Percentiles rank a stretch among this genome's conserved stretches.
These are phyloP conservation scores for Leptopilina syphax DNA, from an alignment of 2,888 invertebrate species.

Conservation along the genomic window DNA sequence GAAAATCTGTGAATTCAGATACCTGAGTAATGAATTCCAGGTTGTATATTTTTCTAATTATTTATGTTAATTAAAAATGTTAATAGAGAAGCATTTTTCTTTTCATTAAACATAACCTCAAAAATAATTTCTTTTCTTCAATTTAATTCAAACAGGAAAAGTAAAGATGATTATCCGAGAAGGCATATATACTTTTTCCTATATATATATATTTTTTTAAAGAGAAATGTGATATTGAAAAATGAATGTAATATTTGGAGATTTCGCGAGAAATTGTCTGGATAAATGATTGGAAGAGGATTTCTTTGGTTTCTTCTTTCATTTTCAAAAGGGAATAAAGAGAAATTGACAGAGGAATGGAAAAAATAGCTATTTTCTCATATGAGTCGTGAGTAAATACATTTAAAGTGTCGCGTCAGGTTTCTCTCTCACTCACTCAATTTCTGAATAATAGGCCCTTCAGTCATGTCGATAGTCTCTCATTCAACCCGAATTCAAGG, in stretches of 20 bases:
- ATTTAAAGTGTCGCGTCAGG: conserved; percentile 35
- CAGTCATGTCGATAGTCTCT: conserved; percentile 42
- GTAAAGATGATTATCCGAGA: too few species aligned
- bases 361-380: not conserved
- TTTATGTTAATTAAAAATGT: too few species aligned
- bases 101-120: too few species aligned
- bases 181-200: too few species aligned
- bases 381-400: conserved; percentile 27
- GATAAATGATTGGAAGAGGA: not conserved
- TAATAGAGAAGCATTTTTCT: too few species aligned
- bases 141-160: too few species aligned
- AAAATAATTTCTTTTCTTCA: too few species aligned
- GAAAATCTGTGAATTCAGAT: too few species aligned
- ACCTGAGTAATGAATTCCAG: too few species aligned
- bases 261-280: not conserved
- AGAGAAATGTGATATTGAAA: not conserved
- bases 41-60: too few species aligned
- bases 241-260: not conserved
- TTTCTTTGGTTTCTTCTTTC: not conserved
- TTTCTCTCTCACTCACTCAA: not conserved
- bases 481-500: conserved; percentile 41
- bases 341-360: not conserved
- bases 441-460: conserved; percentile 34
- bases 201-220: too few species aligned
- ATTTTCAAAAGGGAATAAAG: not conserved